Evolutionary conservation across 2,888 invertebrate species (phyloP).

Genomic region (Chrysomela aeneicollis): DNA sequence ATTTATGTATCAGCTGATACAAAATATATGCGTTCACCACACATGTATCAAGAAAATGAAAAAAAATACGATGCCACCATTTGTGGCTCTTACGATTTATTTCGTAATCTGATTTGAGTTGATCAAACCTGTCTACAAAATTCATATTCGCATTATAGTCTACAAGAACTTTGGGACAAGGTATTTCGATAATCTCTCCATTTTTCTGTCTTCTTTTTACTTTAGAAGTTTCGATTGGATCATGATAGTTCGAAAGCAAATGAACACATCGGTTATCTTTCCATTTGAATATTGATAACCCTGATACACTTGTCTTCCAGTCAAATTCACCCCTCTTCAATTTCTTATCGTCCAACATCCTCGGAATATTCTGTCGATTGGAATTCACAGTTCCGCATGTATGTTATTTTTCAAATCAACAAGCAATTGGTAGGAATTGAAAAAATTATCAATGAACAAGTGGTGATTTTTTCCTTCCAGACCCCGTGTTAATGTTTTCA

Average conservation of each 20-base stretch:
- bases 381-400: too few species aligned
- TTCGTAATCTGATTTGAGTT: slow-evolving; percentile 42
- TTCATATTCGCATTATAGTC: slow-evolving; percentile 50
- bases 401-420: too few species aligned
- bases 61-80: slow-evolving; percentile 44
- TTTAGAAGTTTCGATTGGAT: slow-evolving; percentile 1
- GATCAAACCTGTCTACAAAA: slow-evolving; percentile 47
- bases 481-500: slow-evolving; percentile 36
- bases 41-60: slow-evolving; percentile 44
- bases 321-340: slow-evolving; percentile 30
- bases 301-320: slow-evolving; percentile 10
- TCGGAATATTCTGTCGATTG: background rate
- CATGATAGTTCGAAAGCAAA: slow-evolving; percentile 2
- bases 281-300: slow-evolving; percentile 7
- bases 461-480: slow-evolving; percentile 38
- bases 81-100: slow-evolving; percentile 47
- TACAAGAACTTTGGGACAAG: slow-evolving; percentile 42
- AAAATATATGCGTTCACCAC: slow-evolving; percentile 41
- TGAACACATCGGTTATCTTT: slow-evolving; percentile 12
- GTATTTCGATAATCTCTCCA: slow-evolving; percentile 38
- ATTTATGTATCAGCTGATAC: slow-evolving; percentile 16
- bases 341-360: slow-evolving; percentile 20
- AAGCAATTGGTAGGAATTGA: too few species aligned
- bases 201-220: slow-evolving; percentile 32
- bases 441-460: background rate